These are phyloP conservation scores for Piprites chloris DNA, from an alignment of 2,113 vertebrate species.

Conservation along the genomic window DNA sequence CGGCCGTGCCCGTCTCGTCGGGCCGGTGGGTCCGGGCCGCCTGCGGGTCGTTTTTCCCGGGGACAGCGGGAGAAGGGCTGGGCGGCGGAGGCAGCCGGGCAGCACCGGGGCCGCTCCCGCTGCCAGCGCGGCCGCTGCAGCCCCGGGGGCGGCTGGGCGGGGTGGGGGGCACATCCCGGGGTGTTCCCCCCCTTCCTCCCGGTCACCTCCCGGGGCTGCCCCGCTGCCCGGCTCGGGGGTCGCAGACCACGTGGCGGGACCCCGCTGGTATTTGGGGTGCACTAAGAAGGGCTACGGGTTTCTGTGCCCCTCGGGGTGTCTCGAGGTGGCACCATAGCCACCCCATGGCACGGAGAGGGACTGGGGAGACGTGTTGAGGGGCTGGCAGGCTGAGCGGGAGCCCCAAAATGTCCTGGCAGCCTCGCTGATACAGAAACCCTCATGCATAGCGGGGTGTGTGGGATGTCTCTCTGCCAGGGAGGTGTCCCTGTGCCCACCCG, in stretches of 20 bases:
- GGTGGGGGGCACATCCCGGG: not conserved
- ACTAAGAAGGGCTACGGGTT: not conserved
- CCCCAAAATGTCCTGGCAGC: not conserved
- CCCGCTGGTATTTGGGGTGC: not conserved
- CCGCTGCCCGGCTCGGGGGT: rapidly evolving
- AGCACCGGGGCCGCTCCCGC: too few relatives aligned
- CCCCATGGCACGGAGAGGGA: not conserved
- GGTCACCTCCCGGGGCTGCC: too few relatives aligned
- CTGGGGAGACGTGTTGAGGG: not conserved
- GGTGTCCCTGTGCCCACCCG: not conserved
- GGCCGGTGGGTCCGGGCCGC: too few relatives aligned
- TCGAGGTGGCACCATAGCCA: not conserved
- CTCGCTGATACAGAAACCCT: rapidly evolving
- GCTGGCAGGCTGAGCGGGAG: rapidly evolving
- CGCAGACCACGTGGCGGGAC: rapidly evolving
- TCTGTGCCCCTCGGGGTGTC: too few relatives aligned
- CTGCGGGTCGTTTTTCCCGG: not conserved
- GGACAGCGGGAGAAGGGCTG: not conserved
- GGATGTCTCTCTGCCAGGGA: not conserved
- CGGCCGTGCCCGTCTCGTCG: not conserved
- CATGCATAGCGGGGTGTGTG: rapidly evolving
- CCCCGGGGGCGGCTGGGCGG: not conserved
- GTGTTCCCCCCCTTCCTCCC: not conserved
- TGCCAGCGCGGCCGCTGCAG: not conserved
- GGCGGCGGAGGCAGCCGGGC: not conserved